A percentile compares a stretch with the other conserved stretches of the same genome.
These are phyloP conservation scores for Clarias fuscus DNA, from an alignment of 2,797 vertebrate species.

Conservation along the genomic window DNA sequence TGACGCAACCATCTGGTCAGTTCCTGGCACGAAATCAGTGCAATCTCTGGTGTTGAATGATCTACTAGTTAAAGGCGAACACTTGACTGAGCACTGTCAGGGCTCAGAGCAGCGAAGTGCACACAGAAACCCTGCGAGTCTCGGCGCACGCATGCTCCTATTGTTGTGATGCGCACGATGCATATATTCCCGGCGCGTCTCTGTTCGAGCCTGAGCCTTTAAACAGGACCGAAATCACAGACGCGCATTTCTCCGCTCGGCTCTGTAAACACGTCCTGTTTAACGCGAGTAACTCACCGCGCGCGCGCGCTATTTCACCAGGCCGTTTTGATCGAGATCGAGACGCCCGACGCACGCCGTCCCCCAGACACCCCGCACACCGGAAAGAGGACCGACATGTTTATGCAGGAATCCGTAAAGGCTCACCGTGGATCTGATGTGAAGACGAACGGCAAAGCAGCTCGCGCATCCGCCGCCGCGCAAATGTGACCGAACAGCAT, in stretches of 20 bases:
- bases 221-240: not conserved
- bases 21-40: constrained; percentile 4
- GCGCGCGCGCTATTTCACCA: constrained; percentile 5
- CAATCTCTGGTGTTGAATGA: constrained; percentile 12
- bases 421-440: not conserved
- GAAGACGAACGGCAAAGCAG: constrained; percentile 16
- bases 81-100: not conserved
- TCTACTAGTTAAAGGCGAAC: not conserved
- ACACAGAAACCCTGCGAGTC: not conserved
- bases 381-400: too few species aligned
- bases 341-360: not conserved
- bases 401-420: not conserved
- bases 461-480: constrained; percentile 20
- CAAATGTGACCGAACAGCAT: constrained; percentile 26
- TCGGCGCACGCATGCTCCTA: not conserved
- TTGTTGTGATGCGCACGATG: not conserved
- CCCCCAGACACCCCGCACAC: not conserved
- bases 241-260: not conserved
- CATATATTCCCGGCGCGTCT: not conserved
- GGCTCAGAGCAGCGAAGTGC: constrained; percentile 7
- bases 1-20: constrained; percentile 25
- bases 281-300: constrained; percentile 6
- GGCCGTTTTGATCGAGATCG: constrained; percentile 6
- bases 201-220: not conserved
- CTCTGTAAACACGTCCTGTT: constrained; percentile 1